Conservation (phyloP, 2,797 vertebrate genomes). For the Sebastes oblongus region DNA sequence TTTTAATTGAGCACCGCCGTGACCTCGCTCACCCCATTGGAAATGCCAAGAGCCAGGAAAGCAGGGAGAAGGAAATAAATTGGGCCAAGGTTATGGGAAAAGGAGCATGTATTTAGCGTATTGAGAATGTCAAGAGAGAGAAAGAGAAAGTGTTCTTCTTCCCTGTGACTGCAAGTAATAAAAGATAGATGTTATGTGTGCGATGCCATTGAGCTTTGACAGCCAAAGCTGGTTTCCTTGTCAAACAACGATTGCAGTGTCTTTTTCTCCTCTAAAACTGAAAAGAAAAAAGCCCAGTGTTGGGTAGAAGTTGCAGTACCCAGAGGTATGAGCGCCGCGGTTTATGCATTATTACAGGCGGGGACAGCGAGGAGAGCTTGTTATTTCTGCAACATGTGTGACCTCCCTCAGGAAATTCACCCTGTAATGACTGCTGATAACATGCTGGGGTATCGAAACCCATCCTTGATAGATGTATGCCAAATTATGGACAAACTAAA, state of each 20-base stretch:
- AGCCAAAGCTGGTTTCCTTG: constrained; percentile 49
- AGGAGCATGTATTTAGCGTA: constrained; percentile 54
- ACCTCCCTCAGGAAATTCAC: constrained; percentile 53
- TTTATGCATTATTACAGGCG: constrained; percentile 58
- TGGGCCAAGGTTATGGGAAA: constrained; percentile 78
- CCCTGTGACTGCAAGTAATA: constrained; percentile 28
- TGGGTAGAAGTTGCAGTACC: constrained; percentile 30
- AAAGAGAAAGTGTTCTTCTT: constrained; percentile 18
- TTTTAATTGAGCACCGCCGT: constrained; percentile 79
- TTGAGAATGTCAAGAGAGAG: constrained; percentile 5
- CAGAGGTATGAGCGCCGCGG: constrained; percentile 25
- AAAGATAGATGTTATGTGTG: constrained; percentile 51
- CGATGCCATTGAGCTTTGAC: constrained; percentile 40
- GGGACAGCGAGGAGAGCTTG: constrained; percentile 50
- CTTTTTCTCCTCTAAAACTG: constrained; percentile 38
- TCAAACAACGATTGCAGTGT: constrained; percentile 56
- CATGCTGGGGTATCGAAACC: constrained; percentile 14
- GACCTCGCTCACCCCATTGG: constrained; percentile 57
- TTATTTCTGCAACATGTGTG: constrained; percentile 64
- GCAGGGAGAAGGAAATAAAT: constrained; percentile 59
- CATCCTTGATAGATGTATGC: constrained; percentile 8
- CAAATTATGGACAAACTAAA: constrained; percentile 14
- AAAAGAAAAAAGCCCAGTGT: constrained; percentile 27
- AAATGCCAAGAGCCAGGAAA: constrained; percentile 64
- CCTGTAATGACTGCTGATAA: constrained; percentile 47